Evolutionary conservation across 2,888 invertebrate genomes (phyloP), one percentile per base, ranked within the genome.

Genomic region (Leptarthrus brevirostris): DNA sequence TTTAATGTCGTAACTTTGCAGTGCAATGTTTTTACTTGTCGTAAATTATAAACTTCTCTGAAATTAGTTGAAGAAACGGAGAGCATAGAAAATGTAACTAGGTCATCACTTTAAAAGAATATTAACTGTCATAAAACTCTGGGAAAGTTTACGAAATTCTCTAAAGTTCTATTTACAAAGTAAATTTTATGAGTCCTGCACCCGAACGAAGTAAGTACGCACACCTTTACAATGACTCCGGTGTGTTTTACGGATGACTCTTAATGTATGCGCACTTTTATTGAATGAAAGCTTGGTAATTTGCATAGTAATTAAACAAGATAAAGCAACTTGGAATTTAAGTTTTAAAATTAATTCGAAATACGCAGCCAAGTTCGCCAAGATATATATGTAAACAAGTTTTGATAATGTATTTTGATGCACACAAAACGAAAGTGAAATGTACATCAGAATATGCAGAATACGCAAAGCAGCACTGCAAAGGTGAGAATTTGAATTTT

Each of bases 241-340:
- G 30, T 4, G 47, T 16, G 5, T 4, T n/a, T 14, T 5, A 47
- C 8, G 66, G 44, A 8, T 6, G 24, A 66, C 18, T 24, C 26
- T 66, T 66, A 66, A 66, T 66, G 47, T 66, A 66, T 66, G 66
- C 66, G 66, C 66, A 49, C 26, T 66, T 66, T 66, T 66, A 66
- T 66, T 66, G 66, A 66, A 66, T 66, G 66, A 66, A 66, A 47
- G 49, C 66, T 66, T 10, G 34, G 47, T 66, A 66, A 66, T 66
- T 66, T 66, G 49, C 66, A 66, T 66, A 66, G 66, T 66, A 66
- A 66, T 66, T 47, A 66, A 47, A 47, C 47, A 66, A 66, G 66
- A 66, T 66, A 66, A 66, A 47, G 47, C 26, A 24, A 66, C 47
- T 66, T 66, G 47, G 66, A 66, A 66, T 36, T 66, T 66, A 66